Conservation (phyloP, 1,140 invertebrate species). For the Radopholus similis region DNA sequence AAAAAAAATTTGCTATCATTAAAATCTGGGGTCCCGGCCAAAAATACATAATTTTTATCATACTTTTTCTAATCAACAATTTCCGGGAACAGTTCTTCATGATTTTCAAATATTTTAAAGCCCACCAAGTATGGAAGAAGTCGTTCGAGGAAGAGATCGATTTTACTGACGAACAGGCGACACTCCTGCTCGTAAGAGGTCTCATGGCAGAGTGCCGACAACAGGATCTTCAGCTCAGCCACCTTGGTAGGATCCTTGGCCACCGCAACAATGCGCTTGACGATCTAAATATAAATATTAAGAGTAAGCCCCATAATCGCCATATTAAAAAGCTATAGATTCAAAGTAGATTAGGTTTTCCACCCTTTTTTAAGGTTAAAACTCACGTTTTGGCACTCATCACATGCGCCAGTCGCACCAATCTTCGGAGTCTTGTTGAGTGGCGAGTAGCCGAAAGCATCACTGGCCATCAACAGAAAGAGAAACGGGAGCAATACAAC, state of each 20-base stretch:
- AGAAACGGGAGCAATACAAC: not conserved
- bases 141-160: constrained; percentile 51
- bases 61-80: not conserved
- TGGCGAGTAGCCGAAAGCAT: not conserved
- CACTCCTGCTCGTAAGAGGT: constrained; percentile 55
- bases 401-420: constrained; percentile 22
- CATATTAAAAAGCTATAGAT: not conserved
- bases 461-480: not conserved
- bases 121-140: constrained; percentile 52
- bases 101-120: constrained; percentile 8
- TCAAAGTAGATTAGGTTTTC: not conserved
- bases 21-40: no score
- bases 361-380: constrained; percentile 2
- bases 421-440: constrained; percentile 11
- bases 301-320: no score
- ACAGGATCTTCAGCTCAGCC: constrained; percentile 50
- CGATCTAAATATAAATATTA: constrained; percentile 29
- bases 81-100: no score
- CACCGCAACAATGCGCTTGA: constrained; percentile 51
- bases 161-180: constrained; percentile 48
- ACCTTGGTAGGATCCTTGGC: constrained; percentile 52
- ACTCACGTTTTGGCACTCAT: constrained; percentile 33
- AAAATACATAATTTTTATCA: constrained; percentile 3
- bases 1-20: no score
- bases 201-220: constrained; percentile 47